Evolutionary conservation across 1,140 invertebrate genomes (phyloP).

Genomic region (Heterodera carotae): DNA sequence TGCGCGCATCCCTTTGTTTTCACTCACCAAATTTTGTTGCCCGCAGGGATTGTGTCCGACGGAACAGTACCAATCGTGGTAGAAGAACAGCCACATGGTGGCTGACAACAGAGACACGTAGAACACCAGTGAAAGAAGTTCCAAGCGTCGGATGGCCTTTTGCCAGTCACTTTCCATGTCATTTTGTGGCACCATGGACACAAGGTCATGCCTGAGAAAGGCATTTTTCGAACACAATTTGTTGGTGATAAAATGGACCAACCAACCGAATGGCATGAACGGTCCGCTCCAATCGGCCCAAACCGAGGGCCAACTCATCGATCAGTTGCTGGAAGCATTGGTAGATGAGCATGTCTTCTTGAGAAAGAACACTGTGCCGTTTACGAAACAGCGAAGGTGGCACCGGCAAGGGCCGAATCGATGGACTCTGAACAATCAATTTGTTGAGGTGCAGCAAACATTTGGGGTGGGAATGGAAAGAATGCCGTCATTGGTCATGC

Average conservation of each 20-base stretch:
- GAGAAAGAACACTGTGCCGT: conserved; percentile 57
- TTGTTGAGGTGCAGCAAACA: too few species aligned
- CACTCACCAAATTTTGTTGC: conserved; percentile 57
- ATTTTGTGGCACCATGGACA: conserved; percentile 43
- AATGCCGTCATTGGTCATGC: too few species aligned
- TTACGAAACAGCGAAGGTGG: conserved; percentile 35
- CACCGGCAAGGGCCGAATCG: background rate
- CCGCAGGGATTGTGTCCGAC: conserved; percentile 63
- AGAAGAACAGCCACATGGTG: conserved; percentile 65
- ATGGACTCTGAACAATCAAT: background rate
- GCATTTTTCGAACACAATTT: background rate
- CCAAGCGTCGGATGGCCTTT: conserved; percentile 58
- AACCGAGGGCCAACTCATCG: conserved; percentile 52
- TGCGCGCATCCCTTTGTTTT: too few species aligned
- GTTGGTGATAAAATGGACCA: background rate
- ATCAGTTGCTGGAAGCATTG: conserved; percentile 62
- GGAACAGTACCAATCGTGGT: conserved; percentile 64
- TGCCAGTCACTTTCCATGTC: conserved; percentile 62
- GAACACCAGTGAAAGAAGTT: conserved; percentile 59
- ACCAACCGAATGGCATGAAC: conserved; percentile 53
- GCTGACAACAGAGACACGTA: conserved; percentile 58
- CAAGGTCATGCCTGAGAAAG: conserved; percentile 16
- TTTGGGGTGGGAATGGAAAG: too few species aligned
- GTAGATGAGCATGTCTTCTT: conserved; percentile 62
- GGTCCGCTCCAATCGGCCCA: conserved; percentile 50